Evolutionary conservation across 2,113 vertebrate genomes (phyloP), one percentile per base, ranked within the genome.

Genomic region (Corydoras sp.): DNA sequence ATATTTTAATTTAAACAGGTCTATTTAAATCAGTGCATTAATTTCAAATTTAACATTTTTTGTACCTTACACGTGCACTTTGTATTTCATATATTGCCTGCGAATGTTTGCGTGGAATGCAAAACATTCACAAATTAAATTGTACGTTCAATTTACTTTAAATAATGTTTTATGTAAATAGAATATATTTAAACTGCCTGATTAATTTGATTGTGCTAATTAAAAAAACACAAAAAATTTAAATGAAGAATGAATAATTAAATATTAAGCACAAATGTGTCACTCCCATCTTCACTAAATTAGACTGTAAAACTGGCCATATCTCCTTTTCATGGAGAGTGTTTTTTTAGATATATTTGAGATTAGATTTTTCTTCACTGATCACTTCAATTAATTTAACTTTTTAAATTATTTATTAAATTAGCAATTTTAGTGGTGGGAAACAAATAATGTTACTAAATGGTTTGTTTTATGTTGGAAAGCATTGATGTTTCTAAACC

Each of bases 141-240:
- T 76, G 74, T 61, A 15, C 62, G 71, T 68, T 18, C 15, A 69
- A 71, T 75, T 74, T 49, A 66, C 73, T 75, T 75, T 80, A 69
- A 81, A 75, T 83, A 74, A 76, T 35, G 80, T 71, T 81, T 81
- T 83, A 78, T 85, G 84, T 86, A 82, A 74, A 75, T 84, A 81
- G 68, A 74, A 72, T 78, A 80, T 83, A 80, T 67, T 81, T 82
- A 84, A 80, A 80, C 80, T 79, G 82, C 74, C 81, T 78, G 78
- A 77, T 73, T 77, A 75, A 74, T 76, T 74, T 75, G 78, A 86
- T 84, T 85, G 83, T 87, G 80, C 70, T 68, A 72, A 80, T 70
- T 58, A 71, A 54, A 62, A 71, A 72, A 79, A 74, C 58, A 75
- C 63, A 58, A 59, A 2, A 11, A 48, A 58, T 69, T 70, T 6